Conservation (phyloP, 2,888 invertebrate species). For the Ecdyonurus torrentis region DNA sequence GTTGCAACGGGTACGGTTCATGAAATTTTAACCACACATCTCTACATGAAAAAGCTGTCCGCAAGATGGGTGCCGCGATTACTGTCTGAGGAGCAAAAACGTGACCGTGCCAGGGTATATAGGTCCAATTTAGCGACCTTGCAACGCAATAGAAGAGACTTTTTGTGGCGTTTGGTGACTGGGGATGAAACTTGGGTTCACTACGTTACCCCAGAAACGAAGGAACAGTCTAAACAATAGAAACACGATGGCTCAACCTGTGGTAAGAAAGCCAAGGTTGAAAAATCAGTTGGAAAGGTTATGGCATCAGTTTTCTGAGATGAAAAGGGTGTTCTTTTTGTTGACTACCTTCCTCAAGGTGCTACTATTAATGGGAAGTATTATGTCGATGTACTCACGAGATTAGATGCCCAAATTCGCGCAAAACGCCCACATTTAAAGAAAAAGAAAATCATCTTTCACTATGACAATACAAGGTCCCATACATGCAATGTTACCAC, state of each 20-base stretch:
- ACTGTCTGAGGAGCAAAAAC: constrained; percentile 18
- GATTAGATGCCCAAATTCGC: constrained; percentile 15
- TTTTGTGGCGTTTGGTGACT: not conserved
- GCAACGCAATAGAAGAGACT: not conserved
- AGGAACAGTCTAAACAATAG: constrained; percentile 18
- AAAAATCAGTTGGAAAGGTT: constrained; percentile 17
- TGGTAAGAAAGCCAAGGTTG: constrained; percentile 13
- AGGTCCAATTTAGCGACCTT: not conserved
- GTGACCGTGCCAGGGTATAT: constrained; percentile 14
- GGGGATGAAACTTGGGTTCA: not conserved
- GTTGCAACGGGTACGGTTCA: not conserved
- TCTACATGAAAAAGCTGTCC: constrained; percentile 20
- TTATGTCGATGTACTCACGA: constrained; percentile 8
- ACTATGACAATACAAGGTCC: constrained; percentile 15
- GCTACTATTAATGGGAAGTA: constrained; percentile 18
- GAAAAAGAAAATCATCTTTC: constrained; percentile 16
- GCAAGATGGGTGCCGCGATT: constrained; percentile 22
- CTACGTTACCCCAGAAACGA: constrained; percentile 11
- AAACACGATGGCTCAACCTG: not conserved
- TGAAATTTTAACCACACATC: constrained; percentile 15
- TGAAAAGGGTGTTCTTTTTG: constrained; percentile 17
- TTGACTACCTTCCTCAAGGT: constrained; percentile 20
- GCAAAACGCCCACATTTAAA: constrained; percentile 17
- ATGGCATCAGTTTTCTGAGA: constrained; percentile 21
- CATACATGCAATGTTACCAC: not conserved